Evolutionary conservation across 2,888 invertebrate genomes (phyloP), one percentile per base, ranked within the genome.

Genomic region (Acleris literana): DNA sequence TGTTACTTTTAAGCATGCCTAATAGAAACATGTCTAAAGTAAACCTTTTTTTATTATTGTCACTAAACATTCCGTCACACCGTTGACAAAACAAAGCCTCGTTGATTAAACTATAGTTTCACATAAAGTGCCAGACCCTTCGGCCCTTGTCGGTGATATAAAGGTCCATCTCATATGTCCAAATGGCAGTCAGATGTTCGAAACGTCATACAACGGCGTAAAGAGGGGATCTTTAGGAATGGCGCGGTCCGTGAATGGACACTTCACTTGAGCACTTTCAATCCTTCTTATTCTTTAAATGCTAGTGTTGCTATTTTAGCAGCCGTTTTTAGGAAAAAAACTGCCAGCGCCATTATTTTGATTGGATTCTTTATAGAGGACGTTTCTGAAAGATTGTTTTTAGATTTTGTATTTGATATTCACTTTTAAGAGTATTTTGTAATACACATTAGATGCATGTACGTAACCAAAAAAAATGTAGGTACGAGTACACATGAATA

Each of bases 131-230:
- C 49, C 56, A 44, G 49, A 55, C 64, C 59, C 49, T 64, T 55
- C 49, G 43, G 29, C 33, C 22, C 58, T 56, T 56, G 55, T 43
- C 20, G 46, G 39, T 39, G 13, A 53, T 62, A 66, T 66, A 66
- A 52, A 57, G 68, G 61, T 46, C 48, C 64, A 48, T 64, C 56
- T 53, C 52, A 64, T 64, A 59, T 57, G 64, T 60, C 60, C 56
- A 56, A 66, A 64, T 68, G 55, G 51, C 52, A 18, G 60, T 48
- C 56, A 64, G 54, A 63, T 60, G 59, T 46, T 63, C 55, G 48
- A 48, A 22, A 18, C 33, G 51, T 29, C 55, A 53, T 57, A 62
- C 63, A 62, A 67, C 25, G 62, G 55, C 63, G 44, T 11, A 6
- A 43, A 11, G 7, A 5, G 29, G 13, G 25, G 53, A 33, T 48